Evolutionary conservation across 2,888 invertebrate species (phyloP).

Genomic region (Tipula unca): DNA sequence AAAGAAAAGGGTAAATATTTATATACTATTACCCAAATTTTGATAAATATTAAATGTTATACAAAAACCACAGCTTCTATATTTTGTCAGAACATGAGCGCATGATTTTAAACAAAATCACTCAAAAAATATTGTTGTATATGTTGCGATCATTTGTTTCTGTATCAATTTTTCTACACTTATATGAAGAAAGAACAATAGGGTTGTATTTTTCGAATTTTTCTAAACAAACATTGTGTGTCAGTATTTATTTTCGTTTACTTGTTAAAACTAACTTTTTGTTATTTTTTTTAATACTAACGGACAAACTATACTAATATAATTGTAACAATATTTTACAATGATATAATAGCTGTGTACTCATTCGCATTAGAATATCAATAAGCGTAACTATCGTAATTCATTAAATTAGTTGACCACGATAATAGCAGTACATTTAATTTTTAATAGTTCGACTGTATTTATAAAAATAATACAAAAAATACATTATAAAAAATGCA

Average conservation of each 20-base stretch:
- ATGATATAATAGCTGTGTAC: background rate
- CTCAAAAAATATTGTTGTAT: background rate
- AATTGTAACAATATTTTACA: background rate
- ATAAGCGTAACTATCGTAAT: background rate
- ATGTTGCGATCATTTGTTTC: background rate
- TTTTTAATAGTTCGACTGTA: background rate
- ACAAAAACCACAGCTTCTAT: background rate
- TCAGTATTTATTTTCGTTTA: background rate
- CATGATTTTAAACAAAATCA: background rate
- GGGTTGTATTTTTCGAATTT: background rate
- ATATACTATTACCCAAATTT: background rate
- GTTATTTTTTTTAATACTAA: background rate
- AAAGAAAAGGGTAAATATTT: background rate
- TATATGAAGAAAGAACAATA: background rate
- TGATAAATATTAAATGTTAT: background rate
- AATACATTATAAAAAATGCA: background rate
- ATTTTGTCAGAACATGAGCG: too few species aligned
- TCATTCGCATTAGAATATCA: background rate
- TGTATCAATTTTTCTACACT: background rate
- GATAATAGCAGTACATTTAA: background rate
- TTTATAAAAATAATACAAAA: too few species aligned
- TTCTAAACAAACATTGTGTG: background rate
- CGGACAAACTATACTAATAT: background rate
- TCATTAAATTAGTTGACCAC: background rate
- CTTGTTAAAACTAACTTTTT: background rate